phyloP scores from a whole-genome alignment of 2,113 vertebrate species.

The Henicopernis longicauda region DNA sequence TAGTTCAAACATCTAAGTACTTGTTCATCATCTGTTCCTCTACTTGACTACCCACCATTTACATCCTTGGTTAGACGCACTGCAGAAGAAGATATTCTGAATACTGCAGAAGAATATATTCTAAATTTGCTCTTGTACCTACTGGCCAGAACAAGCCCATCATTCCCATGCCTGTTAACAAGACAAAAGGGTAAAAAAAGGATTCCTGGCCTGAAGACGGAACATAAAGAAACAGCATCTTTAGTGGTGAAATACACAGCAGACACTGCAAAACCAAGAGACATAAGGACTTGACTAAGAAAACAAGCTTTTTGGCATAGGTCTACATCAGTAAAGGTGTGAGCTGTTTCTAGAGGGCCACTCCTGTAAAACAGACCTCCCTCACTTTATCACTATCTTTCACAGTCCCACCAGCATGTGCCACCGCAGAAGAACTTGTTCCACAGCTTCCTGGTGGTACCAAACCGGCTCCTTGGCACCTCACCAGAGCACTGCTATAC shows the following conservation, averaged over 20 bases:
- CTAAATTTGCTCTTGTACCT: not conserved
- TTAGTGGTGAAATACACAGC: not conserved
- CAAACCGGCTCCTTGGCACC: not conserved
- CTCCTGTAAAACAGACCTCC: not conserved
- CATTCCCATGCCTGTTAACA: not conserved
- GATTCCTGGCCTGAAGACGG: not conserved
- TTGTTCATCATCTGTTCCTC: slow-evolving; percentile 1
- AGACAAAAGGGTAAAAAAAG: not conserved
- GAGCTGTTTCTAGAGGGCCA: not conserved
- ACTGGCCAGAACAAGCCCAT: not conserved
- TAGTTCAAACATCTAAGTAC: not conserved
- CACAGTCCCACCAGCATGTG: not conserved
- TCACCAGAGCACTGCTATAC: not conserved
- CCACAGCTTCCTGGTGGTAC: not conserved
- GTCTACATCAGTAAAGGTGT: not conserved
- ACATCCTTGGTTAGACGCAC: not conserved
- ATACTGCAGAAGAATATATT: not conserved
- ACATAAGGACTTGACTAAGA: not conserved
- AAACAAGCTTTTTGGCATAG: not conserved
- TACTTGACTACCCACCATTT: not conserved
- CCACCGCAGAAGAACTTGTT: not conserved
- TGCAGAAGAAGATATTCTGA: not conserved
- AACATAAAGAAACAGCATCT: not conserved
- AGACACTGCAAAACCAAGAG: not conserved
- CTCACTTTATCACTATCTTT: not conserved